Conservation (phyloP, 1,140 invertebrate genomes). For the Eulimnadia texana region DNA sequence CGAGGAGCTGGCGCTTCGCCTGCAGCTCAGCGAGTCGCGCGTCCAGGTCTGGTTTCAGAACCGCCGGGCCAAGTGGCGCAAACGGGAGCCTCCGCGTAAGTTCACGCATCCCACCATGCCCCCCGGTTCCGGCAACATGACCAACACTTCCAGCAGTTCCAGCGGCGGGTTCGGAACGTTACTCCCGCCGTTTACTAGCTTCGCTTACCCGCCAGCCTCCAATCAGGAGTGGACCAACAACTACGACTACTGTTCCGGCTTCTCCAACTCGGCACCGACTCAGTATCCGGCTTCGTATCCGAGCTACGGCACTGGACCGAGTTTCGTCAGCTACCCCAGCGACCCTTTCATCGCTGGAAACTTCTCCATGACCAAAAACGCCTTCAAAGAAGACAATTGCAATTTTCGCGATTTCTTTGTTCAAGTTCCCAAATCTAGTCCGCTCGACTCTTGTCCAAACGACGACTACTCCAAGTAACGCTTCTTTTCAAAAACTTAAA, state of each 20-base stretch:
- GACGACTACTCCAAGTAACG: neutral
- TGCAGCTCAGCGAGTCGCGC: constrained; percentile 79
- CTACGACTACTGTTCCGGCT: constrained; percentile 6
- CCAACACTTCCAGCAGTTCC: neutral
- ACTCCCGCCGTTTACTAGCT: constrained; percentile 4
- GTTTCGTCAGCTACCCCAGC: neutral
- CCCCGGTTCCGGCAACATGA: neutral
- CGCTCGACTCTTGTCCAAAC: neutral
- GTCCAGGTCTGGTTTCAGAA: constrained; percentile 94
- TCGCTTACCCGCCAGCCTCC: constrained; percentile 1
- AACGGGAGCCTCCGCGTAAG: constrained; percentile 90
- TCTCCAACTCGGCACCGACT: neutral
- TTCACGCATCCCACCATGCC: constrained; percentile 29
- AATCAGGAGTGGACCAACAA: constrained; percentile 5
- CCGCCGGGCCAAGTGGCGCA: constrained; percentile 91
- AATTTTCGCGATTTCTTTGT: constrained; percentile 6
- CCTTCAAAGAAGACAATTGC: neutral
- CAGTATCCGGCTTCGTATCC: neutral
- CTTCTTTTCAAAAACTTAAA: neutral
- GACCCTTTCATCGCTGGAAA: constrained; percentile 1
- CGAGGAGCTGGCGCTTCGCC: constrained; percentile 78
- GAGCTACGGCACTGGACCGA: neutral
- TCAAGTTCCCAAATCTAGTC: neutral
- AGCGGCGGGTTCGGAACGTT: neutral
- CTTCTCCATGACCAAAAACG: neutral